These are phyloP conservation scores for Phenganax marumi DNA, from an alignment of 92 coral and sea anemone species.

Conservation along the genomic window DNA sequence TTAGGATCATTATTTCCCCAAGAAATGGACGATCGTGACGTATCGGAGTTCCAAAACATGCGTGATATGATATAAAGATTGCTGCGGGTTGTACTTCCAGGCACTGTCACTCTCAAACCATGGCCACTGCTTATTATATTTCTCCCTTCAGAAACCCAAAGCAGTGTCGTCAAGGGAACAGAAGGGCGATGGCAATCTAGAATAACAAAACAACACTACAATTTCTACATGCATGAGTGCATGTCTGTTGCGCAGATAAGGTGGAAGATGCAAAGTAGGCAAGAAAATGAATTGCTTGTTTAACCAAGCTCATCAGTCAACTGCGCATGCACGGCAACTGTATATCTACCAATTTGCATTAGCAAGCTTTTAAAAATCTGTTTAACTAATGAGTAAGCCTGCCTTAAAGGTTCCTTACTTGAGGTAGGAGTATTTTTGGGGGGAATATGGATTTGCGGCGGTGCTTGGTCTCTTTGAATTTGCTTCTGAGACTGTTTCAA, in stretches of 20 bases:
- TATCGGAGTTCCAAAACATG: slow-evolving; percentile 94
- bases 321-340: too few species aligned
- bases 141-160: slow-evolving; percentile 95
- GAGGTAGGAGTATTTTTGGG: background rate
- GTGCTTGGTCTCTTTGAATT: slow-evolving; percentile 5
- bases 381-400: background rate
- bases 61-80: slow-evolving; percentile 82
- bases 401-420: background rate
- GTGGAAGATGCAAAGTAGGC: too few species aligned
- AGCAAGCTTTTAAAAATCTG: background rate
- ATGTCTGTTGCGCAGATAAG: background rate
- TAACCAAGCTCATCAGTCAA: too few species aligned
- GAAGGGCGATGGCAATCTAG: slow-evolving; percentile 44
- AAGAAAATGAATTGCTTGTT: too few species aligned
- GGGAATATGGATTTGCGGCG: background rate
- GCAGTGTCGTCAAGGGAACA: slow-evolving; percentile 68
- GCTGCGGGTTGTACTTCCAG: slow-evolving; percentile 62
- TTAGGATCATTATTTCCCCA: slow-evolving; percentile 81
- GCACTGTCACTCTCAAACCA: slow-evolving; percentile 32
- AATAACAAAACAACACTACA: background rate
- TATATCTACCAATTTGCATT: too few species aligned
- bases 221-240: background rate
- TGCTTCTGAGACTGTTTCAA: background rate
- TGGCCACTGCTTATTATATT: slow-evolving; percentile 53
- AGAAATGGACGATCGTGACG: slow-evolving; percentile 75